These are phyloP conservation scores for Drosophila fungiperda DNA, from an alignment of 2,888 invertebrate genomes.

Conservation along the genomic window DNA sequence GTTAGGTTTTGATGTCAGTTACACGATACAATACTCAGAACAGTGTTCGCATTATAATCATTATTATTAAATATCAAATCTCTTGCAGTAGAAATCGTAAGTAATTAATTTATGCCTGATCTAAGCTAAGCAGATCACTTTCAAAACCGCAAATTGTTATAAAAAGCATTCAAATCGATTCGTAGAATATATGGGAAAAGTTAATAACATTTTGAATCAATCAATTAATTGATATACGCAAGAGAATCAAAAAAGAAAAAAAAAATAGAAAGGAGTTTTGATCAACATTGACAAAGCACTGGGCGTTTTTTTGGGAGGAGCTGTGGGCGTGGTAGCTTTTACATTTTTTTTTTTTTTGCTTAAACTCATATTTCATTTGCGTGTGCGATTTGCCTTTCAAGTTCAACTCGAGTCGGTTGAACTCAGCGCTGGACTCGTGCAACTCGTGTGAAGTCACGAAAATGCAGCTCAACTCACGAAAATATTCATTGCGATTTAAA, in stretches of 20 bases:
- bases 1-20: constrained; percentile 12
- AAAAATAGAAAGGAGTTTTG: neutral
- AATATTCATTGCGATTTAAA: constrained; percentile 11
- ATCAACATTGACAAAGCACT: constrained; percentile 8
- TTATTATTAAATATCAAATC: constrained; percentile 9
- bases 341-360: constrained; percentile 4
- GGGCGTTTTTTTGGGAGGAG: constrained; percentile 10
- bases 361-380: constrained; percentile 27
- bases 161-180: neutral
- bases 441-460: constrained; percentile 37
- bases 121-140: constrained; percentile 25
- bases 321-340: constrained; percentile 12
- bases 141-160: constrained; percentile 17
- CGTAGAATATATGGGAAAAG: neutral
- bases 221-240: neutral
- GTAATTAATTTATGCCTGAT: constrained; percentile 20
- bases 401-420: neutral
- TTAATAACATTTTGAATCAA: neutral
- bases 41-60: constrained; percentile 5
- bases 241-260: neutral
- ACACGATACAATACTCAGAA: constrained; percentile 5
- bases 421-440: constrained; percentile 26
- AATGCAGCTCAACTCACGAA: constrained; percentile 3
- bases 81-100: constrained; percentile 12
- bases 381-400: constrained; percentile 52